These are phyloP conservation scores for Baryphthengus martii DNA, from an alignment of 2,113 vertebrate species.

Conservation along the genomic window DNA sequence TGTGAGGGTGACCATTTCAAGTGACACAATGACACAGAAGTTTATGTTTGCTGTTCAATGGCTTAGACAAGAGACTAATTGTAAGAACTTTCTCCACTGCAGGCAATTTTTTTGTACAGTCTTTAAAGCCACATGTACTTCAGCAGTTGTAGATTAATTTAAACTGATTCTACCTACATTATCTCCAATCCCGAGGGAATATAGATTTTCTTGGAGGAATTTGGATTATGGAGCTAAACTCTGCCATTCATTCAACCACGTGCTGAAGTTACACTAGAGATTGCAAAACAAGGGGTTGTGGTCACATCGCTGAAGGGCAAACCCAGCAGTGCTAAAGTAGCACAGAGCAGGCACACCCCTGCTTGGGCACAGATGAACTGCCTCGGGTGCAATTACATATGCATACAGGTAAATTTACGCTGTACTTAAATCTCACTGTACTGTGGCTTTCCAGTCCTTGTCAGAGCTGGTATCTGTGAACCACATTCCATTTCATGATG, in stretches of 20 bases:
- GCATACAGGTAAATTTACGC: background rate
- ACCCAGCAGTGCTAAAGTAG: accelerated
- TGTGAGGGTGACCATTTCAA: background rate
- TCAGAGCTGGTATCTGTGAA: background rate
- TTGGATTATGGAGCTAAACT: background rate
- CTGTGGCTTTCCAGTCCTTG: background rate
- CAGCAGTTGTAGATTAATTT: background rate
- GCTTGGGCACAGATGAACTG: background rate
- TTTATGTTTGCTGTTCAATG: background rate
- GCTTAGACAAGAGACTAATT: background rate
- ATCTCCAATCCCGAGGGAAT: background rate
- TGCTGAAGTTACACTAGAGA: background rate
- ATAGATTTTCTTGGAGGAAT: background rate
- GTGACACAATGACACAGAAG: background rate
- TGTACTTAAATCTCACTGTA: background rate
- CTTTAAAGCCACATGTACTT: background rate
- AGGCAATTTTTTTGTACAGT: background rate
- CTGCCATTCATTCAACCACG: background rate
- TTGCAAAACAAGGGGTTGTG: background rate
- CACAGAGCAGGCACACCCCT: background rate
- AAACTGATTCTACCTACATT: background rate
- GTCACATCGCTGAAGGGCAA: background rate
- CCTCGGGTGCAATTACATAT: background rate
- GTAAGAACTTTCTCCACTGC: background rate
- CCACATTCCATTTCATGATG: background rate